phyloP scores from a whole-genome alignment of 2,888 invertebrate species.

The Fragum sueziense region DNA sequence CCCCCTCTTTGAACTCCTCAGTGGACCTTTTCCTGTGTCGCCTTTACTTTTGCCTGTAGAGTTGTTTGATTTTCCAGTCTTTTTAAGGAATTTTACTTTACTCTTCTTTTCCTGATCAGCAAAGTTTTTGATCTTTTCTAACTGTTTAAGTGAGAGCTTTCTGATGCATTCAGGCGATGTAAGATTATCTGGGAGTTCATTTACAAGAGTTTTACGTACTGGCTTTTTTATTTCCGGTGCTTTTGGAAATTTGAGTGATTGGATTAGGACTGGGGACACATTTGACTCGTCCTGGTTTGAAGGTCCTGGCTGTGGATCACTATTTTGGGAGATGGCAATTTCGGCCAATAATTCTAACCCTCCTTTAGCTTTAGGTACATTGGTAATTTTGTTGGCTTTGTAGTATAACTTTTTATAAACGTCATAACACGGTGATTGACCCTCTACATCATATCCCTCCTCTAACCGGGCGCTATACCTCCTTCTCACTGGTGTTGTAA shows the following conservation, averaged over 20 bases:
- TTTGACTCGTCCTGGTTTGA: background rate
- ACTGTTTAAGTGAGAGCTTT: slow-evolving; percentile 6
- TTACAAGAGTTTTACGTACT: background rate
- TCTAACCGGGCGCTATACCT: background rate
- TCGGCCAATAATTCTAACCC: slow-evolving; percentile 26
- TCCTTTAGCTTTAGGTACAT: background rate
- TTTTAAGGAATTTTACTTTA: slow-evolving; percentile 12
- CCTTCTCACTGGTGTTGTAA: slow-evolving; percentile 16
- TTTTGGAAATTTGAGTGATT: slow-evolving; percentile 17
- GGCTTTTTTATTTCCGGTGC: slow-evolving; percentile 13
- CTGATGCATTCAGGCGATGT: slow-evolving; percentile 25
- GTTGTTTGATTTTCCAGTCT: background rate
- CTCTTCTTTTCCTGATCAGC: slow-evolving; percentile 20
- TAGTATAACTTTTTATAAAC: slow-evolving; percentile 35
- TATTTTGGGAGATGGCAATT: background rate
- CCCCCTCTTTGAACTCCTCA: background rate
- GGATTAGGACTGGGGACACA: slow-evolving; percentile 7
- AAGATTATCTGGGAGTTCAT: slow-evolving; percentile 27
- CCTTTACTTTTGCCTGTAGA: background rate
- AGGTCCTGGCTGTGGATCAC: background rate
- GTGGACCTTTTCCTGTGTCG: background rate
- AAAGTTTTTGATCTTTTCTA: slow-evolving; percentile 23
- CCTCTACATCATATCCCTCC: slow-evolving; percentile 35
- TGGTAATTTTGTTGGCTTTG: slow-evolving; percentile 23
- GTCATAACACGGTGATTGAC: slow-evolving; percentile 31